phyloP scores from a whole-genome alignment of 92 coral and sea anemone genomes.

The Porites evermanni region DNA sequence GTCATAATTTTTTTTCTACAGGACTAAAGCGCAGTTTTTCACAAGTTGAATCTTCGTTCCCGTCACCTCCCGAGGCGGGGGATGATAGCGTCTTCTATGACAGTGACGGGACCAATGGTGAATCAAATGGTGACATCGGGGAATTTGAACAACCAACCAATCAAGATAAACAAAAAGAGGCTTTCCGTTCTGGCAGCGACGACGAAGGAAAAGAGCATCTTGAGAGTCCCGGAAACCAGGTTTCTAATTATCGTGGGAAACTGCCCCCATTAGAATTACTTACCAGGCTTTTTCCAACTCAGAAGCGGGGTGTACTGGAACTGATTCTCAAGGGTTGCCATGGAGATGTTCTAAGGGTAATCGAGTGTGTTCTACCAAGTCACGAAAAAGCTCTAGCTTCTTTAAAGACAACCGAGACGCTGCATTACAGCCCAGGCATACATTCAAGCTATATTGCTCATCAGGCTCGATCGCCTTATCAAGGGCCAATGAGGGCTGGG shows the following conservation, averaged over 20 bases:
- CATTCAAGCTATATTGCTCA: slow-evolving; percentile 68
- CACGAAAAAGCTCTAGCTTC: slow-evolving; percentile 92
- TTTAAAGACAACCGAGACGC: slow-evolving; percentile 62
- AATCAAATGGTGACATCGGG: slow-evolving; percentile 49
- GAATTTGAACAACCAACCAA: slow-evolving; percentile 47
- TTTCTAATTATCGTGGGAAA: slow-evolving; percentile 21
- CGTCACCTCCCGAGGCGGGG: slow-evolving; percentile 69
- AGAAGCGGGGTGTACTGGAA: slow-evolving; percentile 91
- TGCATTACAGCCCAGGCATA: slow-evolving; percentile 69
- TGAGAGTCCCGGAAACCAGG: slow-evolving; percentile 13
- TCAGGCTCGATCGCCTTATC: slow-evolving; percentile 65
- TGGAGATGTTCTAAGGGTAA: slow-evolving; percentile 86
- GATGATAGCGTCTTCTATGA: slow-evolving; percentile 84
- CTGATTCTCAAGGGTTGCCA: slow-evolving; percentile 95
- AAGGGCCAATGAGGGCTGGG: slow-evolving; percentile 58
- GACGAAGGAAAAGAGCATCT: slow-evolving; percentile 1
- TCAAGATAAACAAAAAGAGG: slow-evolving; percentile 38
- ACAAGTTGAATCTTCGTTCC: slow-evolving; percentile 48
- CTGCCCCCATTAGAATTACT: slow-evolving; percentile 90
- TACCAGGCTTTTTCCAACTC: slow-evolving; percentile 91
- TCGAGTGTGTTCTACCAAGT: slow-evolving; percentile 95
- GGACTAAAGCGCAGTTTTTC: slow-evolving; percentile 61
- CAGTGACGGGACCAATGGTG: slow-evolving; percentile 47
- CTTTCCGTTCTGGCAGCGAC: neutral
- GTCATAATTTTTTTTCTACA: neutral